phyloP scores from a whole-genome alignment of 2,888 invertebrate species.

The Gisinianus flammeolus region DNA sequence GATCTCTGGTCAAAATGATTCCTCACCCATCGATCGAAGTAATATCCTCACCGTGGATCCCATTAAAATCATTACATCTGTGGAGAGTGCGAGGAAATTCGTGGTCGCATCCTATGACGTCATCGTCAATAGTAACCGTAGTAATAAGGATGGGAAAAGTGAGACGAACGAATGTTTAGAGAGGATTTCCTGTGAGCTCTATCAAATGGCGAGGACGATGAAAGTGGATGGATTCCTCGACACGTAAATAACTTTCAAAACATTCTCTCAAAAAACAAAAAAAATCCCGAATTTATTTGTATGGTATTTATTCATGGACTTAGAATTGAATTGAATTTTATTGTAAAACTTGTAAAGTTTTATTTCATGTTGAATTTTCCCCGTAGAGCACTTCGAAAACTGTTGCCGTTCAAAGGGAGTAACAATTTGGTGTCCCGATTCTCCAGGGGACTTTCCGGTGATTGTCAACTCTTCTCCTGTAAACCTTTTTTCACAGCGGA shows the following conservation, averaged over 20 bases:
- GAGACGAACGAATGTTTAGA: slow-evolving; percentile 1
- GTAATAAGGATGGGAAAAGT: neutral
- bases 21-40: neutral
- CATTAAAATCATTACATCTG: neutral
- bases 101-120: neutral
- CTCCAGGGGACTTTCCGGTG: neutral
- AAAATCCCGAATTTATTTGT: too few species aligned
- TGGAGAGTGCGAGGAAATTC: slow-evolving; percentile 6
- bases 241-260: slow-evolving; percentile 5
- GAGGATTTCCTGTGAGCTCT: slow-evolving; percentile 18
- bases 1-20: neutral
- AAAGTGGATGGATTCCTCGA: neutral
- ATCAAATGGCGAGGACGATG: slow-evolving; percentile 1
- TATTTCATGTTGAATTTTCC: neutral
- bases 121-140: neutral
- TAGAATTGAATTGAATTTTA: neutral
- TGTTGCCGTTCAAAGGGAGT: neutral
- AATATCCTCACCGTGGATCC: neutral
- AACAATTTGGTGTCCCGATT: neutral
- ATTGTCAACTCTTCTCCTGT: slow-evolving; percentile 1
- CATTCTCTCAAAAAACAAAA: too few species aligned
- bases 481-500: slow-evolving; percentile 14
- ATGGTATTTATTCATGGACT: too few species aligned
- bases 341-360: neutral
- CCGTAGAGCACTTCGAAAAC: neutral